phyloP scores from a whole-genome alignment of 2,797 vertebrate genomes.

The Lepidocolaptes lacrymiger region DNA sequence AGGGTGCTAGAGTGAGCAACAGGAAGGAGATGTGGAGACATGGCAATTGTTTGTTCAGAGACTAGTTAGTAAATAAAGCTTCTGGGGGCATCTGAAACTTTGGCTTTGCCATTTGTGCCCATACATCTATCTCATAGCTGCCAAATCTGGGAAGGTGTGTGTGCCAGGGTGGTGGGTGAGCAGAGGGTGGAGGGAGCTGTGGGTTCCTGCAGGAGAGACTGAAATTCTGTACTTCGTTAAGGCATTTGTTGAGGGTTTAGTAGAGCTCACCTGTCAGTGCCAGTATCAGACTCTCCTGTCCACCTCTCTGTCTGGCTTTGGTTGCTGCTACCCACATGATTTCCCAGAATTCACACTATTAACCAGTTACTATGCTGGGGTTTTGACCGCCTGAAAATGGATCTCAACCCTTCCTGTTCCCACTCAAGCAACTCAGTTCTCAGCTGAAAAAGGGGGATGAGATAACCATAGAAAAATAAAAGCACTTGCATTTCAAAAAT shows the following conservation, averaged over 20 bases:
- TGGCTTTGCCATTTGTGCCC: not conserved
- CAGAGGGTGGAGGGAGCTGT: not conserved
- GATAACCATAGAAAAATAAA: not conserved
- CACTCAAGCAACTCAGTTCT: not conserved
- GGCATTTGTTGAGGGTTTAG: not conserved
- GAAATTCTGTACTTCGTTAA: not conserved
- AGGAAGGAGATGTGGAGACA: not conserved
- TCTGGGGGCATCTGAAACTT: not conserved
- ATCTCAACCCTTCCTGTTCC: not conserved
- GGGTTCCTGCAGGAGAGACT: not conserved
- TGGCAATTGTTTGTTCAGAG: not conserved
- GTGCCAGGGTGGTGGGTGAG: not conserved
- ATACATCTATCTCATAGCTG: not conserved
- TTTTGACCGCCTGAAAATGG: not conserved
- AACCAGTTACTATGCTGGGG: not conserved
- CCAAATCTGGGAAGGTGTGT: not conserved
- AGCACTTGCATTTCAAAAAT: constrained; percentile 51
- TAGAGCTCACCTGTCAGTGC: not conserved
- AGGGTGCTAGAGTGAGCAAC: not conserved
- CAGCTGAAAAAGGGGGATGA: not conserved
- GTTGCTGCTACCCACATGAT: not conserved
- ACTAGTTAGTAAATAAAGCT: not conserved
- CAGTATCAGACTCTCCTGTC: not conserved
- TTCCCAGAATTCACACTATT: not conserved
- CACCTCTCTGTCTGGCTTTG: not conserved